Percentiles rank a stretch among this genome's conserved stretches.
phyloP scores from a whole-genome alignment of 2,113 vertebrate genomes.

The Ceyx margarethae region DNA sequence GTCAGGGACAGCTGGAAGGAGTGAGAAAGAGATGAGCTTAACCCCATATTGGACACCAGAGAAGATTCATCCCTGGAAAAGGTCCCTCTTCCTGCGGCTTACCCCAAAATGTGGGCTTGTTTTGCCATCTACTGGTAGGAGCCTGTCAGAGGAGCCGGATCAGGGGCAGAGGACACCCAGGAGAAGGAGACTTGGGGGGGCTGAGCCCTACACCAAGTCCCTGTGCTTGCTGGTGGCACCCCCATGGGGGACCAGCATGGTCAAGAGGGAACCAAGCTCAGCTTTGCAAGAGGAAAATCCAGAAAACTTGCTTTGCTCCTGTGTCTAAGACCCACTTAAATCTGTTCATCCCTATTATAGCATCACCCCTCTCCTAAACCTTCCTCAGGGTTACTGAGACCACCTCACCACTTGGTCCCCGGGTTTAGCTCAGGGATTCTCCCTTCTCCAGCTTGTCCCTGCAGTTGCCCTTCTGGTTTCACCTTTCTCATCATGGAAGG shows the following conservation, averaged over 20 bases:
- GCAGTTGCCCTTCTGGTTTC: neutral
- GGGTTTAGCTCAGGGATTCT: neutral
- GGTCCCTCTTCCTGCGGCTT: neutral
- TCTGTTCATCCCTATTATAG: accelerated
- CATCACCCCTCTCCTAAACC: accelerated
- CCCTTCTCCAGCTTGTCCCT: neutral
- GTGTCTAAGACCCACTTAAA: neutral
- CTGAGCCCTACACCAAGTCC: neutral
- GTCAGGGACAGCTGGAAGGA: neutral
- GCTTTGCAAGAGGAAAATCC: neutral
- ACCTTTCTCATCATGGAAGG: neutral
- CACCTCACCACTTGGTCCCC: neutral
- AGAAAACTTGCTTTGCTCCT: neutral
- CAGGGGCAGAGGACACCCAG: neutral
- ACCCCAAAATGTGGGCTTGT: neutral
- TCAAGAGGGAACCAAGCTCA: neutral
- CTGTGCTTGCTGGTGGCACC: neutral
- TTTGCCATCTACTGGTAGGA: conserved; percentile 57
- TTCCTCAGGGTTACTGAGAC: neutral
- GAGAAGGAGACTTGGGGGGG: neutral
- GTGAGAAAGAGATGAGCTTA: neutral
- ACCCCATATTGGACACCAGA: neutral
- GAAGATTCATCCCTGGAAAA: neutral
- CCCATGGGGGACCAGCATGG: accelerated
- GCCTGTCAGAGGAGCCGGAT: accelerated